Evolutionary conservation across 2,888 invertebrate species (phyloP).

Genomic region (Orthosia gothica): DNA sequence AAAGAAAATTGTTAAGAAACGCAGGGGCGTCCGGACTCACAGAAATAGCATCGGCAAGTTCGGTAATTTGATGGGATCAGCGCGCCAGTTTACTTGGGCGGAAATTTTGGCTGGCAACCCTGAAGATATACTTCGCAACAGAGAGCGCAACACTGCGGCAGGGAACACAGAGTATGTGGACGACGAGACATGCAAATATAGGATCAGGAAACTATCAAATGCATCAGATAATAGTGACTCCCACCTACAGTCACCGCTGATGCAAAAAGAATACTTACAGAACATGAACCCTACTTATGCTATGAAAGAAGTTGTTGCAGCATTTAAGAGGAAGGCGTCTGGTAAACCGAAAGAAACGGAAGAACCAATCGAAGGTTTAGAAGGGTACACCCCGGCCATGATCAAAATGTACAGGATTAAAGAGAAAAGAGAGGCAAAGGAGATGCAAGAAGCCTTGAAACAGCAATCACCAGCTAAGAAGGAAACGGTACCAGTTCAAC

Average conservation of each 20-base stretch:
- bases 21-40: conserved; percentile 85
- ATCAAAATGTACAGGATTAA: conserved; percentile 88
- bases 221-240: conserved; percentile 84
- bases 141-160: conserved; percentile 77
- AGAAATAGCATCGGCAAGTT: conserved; percentile 89
- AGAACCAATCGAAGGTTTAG: conserved; percentile 72
- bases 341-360: conserved; percentile 81
- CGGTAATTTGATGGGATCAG: conserved; percentile 90
- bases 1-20: conserved; percentile 87
- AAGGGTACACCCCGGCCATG: conserved; percentile 92
- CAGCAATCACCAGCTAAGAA: conserved; percentile 71
- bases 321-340: conserved; percentile 90
- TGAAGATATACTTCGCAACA: conserved; percentile 91
- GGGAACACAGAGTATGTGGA: conserved; percentile 75
- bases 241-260: conserved; percentile 80
- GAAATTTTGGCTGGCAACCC: conserved; percentile 93
- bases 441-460: conserved; percentile 79
- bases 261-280: conserved; percentile 88
- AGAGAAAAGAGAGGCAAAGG: conserved; percentile 86
- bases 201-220: conserved; percentile 86
- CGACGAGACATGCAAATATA: conserved; percentile 86
- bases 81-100: conserved; percentile 93
- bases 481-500: conserved; percentile 64
- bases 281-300: conserved; percentile 93
- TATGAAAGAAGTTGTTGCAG: conserved; percentile 93